Evolutionary conservation across 2,888 invertebrate genomes (phyloP).

Genomic region (Xylota sylvarum): DNA sequence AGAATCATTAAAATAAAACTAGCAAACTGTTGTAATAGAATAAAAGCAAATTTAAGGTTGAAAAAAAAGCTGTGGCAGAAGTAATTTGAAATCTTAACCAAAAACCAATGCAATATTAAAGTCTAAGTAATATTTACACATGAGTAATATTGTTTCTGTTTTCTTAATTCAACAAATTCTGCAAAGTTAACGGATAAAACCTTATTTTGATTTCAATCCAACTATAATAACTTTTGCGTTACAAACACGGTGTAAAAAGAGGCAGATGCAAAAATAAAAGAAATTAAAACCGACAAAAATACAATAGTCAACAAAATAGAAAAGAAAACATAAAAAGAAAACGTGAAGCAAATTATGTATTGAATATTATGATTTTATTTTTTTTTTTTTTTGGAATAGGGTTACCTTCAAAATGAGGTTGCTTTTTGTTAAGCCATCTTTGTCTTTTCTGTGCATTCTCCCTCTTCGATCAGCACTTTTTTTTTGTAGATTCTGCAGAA

Average conservation of each 20-base stretch:
- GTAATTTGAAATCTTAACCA: constrained; percentile 54
- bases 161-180: constrained; percentile 54
- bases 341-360: constrained; percentile 75
- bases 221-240: constrained; percentile 66
- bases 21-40: constrained; percentile 63
- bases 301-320: constrained; percentile 78
- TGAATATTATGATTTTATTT: constrained; percentile 70
- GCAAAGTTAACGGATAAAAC: constrained; percentile 60
- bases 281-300: constrained; percentile 65
- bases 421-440: constrained; percentile 98
- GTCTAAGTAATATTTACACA: constrained; percentile 72
- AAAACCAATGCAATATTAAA: constrained; percentile 70
- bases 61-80: constrained; percentile 70
- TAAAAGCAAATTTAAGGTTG: constrained; percentile 64
- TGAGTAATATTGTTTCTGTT: constrained; percentile 42
- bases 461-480: constrained; percentile 99
- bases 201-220: constrained; percentile 46
- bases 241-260: constrained; percentile 74
- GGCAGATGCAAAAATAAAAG: constrained; percentile 72
- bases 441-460: constrained; percentile 97
- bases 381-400: constrained; percentile 80
- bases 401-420: constrained; percentile 99
- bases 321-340: constrained; percentile 63
- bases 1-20: constrained; percentile 60
- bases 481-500: constrained; percentile 99